Conservation (phyloP, 2,797 vertebrate genomes). For the Merluccius polli region DNA sequence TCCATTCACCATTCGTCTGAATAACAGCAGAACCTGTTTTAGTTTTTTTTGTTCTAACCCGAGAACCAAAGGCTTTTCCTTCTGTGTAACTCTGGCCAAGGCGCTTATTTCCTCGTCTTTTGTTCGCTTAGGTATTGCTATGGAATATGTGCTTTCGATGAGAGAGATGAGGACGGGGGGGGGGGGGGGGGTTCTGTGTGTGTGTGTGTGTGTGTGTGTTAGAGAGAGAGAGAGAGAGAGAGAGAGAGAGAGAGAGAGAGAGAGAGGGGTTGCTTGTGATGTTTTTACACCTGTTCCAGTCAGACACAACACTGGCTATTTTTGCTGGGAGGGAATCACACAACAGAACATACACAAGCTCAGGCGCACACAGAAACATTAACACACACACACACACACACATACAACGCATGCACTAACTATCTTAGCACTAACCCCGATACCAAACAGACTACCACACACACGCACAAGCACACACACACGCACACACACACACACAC, state of each 20-base stretch:
- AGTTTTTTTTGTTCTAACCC: too few relatives aligned
- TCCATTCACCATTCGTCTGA: not conserved
- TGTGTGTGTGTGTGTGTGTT: not conserved
- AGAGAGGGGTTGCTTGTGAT: constrained; percentile 21
- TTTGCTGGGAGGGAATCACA: constrained; percentile 48
- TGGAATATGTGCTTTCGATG: not conserved
- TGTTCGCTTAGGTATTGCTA: not conserved
- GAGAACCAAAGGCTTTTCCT: not conserved
- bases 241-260: not conserved
- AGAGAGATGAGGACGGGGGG: not conserved
- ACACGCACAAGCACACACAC: constrained; percentile 26
- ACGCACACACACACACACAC: constrained; percentile 20
- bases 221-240: not conserved
- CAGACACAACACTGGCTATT: constrained; percentile 59
- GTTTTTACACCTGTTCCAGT: constrained; percentile 67
- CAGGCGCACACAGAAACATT: constrained; percentile 23
- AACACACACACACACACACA: constrained; percentile 28
- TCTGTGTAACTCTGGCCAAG: not conserved
- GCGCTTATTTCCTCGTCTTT: not conserved
- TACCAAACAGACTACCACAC: too few relatives aligned
- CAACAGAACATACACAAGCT: constrained; percentile 14
- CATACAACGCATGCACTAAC: too few relatives aligned
- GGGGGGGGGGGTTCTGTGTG: not conserved
- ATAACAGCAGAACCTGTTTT: not conserved
- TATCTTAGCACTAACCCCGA: too few relatives aligned